Evolutionary conservation across 2,888 invertebrate species (phyloP).

Genomic region (Dynastes grantii): DNA sequence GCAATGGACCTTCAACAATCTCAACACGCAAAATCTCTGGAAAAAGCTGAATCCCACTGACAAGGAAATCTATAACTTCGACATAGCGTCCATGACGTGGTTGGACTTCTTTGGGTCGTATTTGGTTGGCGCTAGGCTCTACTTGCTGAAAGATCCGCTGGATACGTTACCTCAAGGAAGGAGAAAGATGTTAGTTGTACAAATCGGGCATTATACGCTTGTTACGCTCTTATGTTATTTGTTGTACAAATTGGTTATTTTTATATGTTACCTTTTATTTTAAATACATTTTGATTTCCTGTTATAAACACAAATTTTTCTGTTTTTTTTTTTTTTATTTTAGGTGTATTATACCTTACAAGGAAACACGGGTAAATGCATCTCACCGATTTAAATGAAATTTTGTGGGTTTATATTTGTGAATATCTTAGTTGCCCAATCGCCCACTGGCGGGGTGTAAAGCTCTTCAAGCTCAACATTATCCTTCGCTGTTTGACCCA

Average conservation of each 20-base stretch:
- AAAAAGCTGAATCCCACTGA: constrained; percentile 74
- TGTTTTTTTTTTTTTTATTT: too few relatives aligned
- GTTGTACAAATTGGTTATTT: constrained; percentile 32
- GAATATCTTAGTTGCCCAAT: too few relatives aligned
- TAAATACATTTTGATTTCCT: not conserved
- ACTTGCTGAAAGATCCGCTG: constrained; percentile 85
- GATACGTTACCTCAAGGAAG: constrained; percentile 81
- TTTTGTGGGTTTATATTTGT: too few relatives aligned
- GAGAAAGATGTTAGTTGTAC: constrained; percentile 70
- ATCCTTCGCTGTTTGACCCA: too few relatives aligned
- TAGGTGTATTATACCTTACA: too few relatives aligned
- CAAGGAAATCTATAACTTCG: constrained; percentile 74
- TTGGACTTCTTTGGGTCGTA: constrained; percentile 80
- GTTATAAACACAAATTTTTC: too few relatives aligned
- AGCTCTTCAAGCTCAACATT: too few relatives aligned
- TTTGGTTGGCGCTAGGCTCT: constrained; percentile 82
- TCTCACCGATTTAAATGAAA: too few relatives aligned
- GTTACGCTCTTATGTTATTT: constrained; percentile 30
- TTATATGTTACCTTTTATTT: not conserved
- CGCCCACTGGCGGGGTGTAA: too few relatives aligned
- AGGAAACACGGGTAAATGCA: too few relatives aligned
- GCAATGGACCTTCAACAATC: constrained; percentile 82
- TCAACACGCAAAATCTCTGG: constrained; percentile 76
- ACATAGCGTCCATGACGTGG: constrained; percentile 83
- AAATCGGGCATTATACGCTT: constrained; percentile 62